phyloP scores from a whole-genome alignment of 2,113 vertebrate genomes.

The Crotalus horridus region DNA sequence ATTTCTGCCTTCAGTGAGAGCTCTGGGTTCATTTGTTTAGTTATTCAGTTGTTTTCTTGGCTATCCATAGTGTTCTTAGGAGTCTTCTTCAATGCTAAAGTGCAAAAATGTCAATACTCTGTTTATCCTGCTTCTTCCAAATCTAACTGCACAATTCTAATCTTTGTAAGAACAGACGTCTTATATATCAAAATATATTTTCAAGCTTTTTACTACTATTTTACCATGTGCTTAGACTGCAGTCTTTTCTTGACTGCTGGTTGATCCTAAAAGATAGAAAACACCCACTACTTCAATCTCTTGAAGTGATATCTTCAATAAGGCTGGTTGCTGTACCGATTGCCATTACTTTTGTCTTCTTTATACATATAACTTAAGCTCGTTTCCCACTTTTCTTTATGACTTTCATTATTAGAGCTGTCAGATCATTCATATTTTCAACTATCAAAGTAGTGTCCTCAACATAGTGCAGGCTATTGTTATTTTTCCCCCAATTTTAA shows the following conservation, averaged over 20 bases:
- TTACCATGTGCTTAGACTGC: background rate
- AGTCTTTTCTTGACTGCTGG: background rate
- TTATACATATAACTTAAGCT: background rate
- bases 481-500: background rate
- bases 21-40: background rate
- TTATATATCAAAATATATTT: background rate
- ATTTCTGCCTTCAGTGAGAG: background rate
- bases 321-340: too few relatives aligned
- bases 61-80: background rate
- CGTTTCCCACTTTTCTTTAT: background rate
- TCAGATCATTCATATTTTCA: background rate
- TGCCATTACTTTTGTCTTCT: background rate
- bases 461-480: background rate
- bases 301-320: too few relatives aligned
- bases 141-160: background rate
- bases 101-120: background rate
- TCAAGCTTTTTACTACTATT: background rate
- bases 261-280: background rate
- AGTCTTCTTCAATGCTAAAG: background rate
- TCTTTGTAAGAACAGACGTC: too few relatives aligned
- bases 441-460: background rate
- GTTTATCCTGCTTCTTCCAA: background rate
- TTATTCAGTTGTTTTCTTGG: background rate
- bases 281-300: background rate
- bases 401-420: background rate